Evolutionary conservation across 2,888 invertebrate genomes (phyloP), one percentile per base, ranked within the genome.

Genomic region (Acrobeloides nanus): DNA sequence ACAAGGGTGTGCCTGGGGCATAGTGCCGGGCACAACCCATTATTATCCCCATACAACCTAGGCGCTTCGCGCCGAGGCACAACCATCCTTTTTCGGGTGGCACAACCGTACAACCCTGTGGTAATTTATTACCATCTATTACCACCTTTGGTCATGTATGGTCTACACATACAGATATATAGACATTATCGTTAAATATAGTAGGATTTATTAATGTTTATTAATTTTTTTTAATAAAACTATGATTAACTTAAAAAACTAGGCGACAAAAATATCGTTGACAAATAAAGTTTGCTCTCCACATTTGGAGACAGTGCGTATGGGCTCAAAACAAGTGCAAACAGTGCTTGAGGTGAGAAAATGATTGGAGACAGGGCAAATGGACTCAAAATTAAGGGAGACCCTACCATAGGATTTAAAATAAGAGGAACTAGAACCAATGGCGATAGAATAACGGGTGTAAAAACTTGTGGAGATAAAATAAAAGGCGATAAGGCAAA

Each of bases 321-420:
- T 6, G 64, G 64, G 1, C 53, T 53, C 26, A 64, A 26, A 10
- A 64, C 46, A 1, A 64, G 48, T 17, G 61, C 65, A 4, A 54
- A 55, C 17, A 63, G 45, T n/a, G 53, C 53, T 44, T 54, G 51
- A 7, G 64, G 64, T 1, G 64, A 64, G 10, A 55, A 31, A 15
- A 65, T 48, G 10, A 55, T 39, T 4, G 65, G 65, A 1, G 62
- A 54, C 6, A 65, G 45, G 12, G 59, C 62, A 23, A 59, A 59
- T 1, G 66, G 66, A 3, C 55, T 58, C 1, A 66, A 37, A 15
- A 68, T 57, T 12, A 64, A 37, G 1, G 67, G 65, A 5, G 60
- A 59, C 40, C 57, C 54, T 5, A 59, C 61, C 21, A 50, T 33
- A 25, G 59, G 61, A 33, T 46, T 56, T 8, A 58, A 21, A 34